Base-by-base conservation (phyloP, 2,113 vertebrate species). In the Myrmophylax atrothorax region DNA sequence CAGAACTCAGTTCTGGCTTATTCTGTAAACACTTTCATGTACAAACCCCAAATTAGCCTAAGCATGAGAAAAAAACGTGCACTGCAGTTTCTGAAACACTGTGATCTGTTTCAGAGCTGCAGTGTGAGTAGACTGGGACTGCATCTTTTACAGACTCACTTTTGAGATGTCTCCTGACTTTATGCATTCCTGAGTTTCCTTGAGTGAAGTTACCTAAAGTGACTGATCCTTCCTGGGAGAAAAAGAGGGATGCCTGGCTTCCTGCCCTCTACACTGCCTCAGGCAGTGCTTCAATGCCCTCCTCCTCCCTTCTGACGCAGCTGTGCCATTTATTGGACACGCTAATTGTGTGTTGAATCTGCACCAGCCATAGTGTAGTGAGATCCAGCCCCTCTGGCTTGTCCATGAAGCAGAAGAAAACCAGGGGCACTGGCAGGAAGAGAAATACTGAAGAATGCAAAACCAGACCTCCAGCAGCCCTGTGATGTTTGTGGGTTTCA, bases 131-230 rank as follows among this genome's bases (percentile, higher is more conserved):
- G 55, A n/a, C 20, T 47, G 16, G 6, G 14, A 40, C 26, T 47
- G n/a, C 18, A 50, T 55, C 23, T 44, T 19, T 9, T 20, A 50
- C 29, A 63, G 26, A 49, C 26, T 77, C 11, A 1, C 28, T 8
- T 25, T 33, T 72, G 89, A 63, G 62, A 35, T 53, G n/a, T 46
- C 35, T 78, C 52, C 62, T 3, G 2, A 35, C 42, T 72, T 77
- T 28, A 46, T 2, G 12, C 0, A 0, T 33, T 50, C 67, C 49
- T 59, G 52, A 78, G 42, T 86, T 79, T 68, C 35, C 75, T 73
- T 1, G 1, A 37, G 9, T 62, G 72, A 40, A 49, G 29, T 33
- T 40, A 35, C 26, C 29, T 82, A 6, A 59, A 26, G n/a, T 0
- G 1, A 44, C 12, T 37, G 29, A 86, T 17, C 12, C 79, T 37